Conservation (phyloP, 2,888 invertebrate genomes). For the Arge pagana region DNA sequence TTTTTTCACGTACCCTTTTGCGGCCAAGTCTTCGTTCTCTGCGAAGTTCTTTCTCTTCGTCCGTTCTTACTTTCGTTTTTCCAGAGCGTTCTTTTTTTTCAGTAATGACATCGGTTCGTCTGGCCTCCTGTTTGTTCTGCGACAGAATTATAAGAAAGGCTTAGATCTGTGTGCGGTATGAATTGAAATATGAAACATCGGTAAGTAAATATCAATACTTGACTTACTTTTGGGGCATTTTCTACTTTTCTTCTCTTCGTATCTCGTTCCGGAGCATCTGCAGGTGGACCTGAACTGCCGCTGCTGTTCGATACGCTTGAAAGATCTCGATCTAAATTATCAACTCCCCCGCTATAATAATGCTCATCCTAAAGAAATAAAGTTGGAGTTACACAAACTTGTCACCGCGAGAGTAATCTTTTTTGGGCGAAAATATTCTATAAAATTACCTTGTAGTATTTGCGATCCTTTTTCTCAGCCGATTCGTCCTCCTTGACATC, state of each 20-base stretch:
- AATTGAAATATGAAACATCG: constrained; percentile 37
- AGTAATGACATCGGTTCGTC: constrained; percentile 43
- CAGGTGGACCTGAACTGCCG: constrained; percentile 54
- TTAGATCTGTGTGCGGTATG: constrained; percentile 26
- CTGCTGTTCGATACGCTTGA: constrained; percentile 60
- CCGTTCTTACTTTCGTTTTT: constrained; percentile 62
- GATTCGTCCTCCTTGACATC: constrained; percentile 60
- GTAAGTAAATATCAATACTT: neutral
- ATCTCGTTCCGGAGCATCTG: constrained; percentile 64
- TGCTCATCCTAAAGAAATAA: constrained; percentile 60
- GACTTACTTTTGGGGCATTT: constrained; percentile 80
- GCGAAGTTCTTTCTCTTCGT: constrained; percentile 79
- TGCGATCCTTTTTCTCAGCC: constrained; percentile 65
- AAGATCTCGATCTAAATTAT: constrained; percentile 63
- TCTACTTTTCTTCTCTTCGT: constrained; percentile 86
- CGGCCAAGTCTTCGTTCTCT: constrained; percentile 82
- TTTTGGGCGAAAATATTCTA: constrained; percentile 50
- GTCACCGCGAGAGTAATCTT: constrained; percentile 7
- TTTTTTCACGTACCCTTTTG: constrained; percentile 68
- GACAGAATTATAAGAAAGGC: constrained; percentile 6
- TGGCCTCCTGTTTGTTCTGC: constrained; percentile 43
- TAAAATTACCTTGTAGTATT: constrained; percentile 64
- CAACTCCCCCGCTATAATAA: constrained; percentile 57
- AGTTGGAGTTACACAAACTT: constrained; percentile 6
- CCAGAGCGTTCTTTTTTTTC: constrained; percentile 55